Conservation (phyloP, 2,113 vertebrate genomes). For the Crotalus horridus region DNA sequence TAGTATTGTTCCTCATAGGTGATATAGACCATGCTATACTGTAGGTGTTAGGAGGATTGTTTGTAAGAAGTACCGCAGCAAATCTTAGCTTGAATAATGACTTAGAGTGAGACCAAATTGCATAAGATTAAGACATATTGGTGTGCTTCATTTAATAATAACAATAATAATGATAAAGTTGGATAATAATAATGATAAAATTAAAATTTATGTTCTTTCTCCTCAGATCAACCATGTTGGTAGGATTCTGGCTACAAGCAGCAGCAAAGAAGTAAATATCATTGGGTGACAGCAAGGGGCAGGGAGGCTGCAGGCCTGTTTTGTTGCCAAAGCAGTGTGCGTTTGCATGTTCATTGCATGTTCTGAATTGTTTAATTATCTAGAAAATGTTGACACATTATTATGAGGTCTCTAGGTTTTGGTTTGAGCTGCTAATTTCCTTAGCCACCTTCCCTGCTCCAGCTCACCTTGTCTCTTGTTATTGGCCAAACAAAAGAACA, state of each 20-base stretch:
- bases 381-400: background rate
- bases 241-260: background rate
- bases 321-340: background rate
- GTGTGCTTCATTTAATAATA: background rate
- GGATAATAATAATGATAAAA: too few species aligned
- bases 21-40: background rate
- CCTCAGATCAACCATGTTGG: background rate
- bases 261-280: background rate
- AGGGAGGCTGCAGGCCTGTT: background rate
- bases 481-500: background rate
- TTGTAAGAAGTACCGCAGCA: background rate
- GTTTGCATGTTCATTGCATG: background rate
- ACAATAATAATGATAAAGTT: too few species aligned
- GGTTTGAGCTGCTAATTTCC: background rate
- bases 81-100: background rate
- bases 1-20: background rate
- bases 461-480: background rate
- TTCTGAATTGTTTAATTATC: background rate
- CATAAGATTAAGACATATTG: background rate
- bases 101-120: background rate
- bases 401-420: background rate
- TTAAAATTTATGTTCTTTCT: background rate
- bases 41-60: background rate
- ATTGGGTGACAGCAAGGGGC: background rate
- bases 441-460: background rate